Percentiles rank a stretch among this genome's conserved stretches.
Evolutionary conservation across 2,797 vertebrate genomes (phyloP).

Genomic region (Catamblyrhynchus diadema): DNA sequence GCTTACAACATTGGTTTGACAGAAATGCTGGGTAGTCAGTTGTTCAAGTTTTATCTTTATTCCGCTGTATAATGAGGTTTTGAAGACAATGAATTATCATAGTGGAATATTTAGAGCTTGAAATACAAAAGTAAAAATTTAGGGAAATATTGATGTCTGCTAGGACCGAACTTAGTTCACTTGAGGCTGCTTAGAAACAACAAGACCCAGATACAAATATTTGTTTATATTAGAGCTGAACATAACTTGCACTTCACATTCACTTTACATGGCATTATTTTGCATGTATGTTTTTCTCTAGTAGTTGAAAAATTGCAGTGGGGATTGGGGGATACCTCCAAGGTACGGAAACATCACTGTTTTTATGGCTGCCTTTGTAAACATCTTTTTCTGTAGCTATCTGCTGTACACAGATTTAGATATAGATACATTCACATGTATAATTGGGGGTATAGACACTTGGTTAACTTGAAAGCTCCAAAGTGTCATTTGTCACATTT

Average conservation of each 20-base stretch:
- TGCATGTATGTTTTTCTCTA: neutral
- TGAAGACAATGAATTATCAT: slow-evolving; percentile 48
- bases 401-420: neutral
- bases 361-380: neutral
- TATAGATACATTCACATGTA: neutral
- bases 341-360: neutral
- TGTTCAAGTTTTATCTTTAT: slow-evolving; percentile 49
- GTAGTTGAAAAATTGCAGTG: neutral
- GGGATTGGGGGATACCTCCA: neutral
- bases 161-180: neutral
- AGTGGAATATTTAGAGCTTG: slow-evolving; percentile 39
- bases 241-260: neutral
- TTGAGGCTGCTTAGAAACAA: neutral
- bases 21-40: slow-evolving; percentile 49
- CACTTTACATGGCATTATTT: neutral
- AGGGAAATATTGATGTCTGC: neutral
- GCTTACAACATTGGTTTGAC: slow-evolving; percentile 44
- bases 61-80: slow-evolving; percentile 52
- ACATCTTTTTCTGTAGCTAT: neutral
- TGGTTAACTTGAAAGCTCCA: slow-evolving; percentile 44
- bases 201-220: neutral
- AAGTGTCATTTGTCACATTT: slow-evolving; percentile 38
- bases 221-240: neutral
- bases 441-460: slow-evolving; percentile 29
- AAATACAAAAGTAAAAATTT: slow-evolving; percentile 30